Evolutionary conservation across 2,113 vertebrate species (phyloP), one percentile per base, ranked within the genome.

Genomic region (Psilopogon haemacephalus): DNA sequence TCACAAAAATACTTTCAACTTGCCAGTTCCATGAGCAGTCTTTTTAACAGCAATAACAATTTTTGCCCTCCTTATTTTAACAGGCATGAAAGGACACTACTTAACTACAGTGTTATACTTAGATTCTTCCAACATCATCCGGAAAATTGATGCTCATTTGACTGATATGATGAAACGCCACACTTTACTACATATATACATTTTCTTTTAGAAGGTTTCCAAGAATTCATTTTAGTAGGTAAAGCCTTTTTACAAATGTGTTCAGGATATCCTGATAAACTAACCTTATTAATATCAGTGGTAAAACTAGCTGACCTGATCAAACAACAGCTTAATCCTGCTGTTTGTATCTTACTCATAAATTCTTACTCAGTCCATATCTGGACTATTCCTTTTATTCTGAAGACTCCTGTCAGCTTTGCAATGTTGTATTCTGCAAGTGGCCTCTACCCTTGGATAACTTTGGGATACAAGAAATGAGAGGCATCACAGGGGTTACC

Each of bases 281-380:
- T 24, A 75, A 21, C 1, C 15, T 7, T 35, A 40, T 1, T 40
- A 30, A 46, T 35, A 59, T 1, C 15, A 86, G 32, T 0, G 3
- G 33, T 37, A 70, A 65, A 55, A 42, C 59, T 38, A 78, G 13
- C 23, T 27, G n/a, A 68, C 15, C 26, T 33, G 52, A 62, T 14
- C 14, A 56, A 37, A 42, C 1, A 12, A 35, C 28, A 75, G 30
- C 42, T 81, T 90, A 33, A 73, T 42, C 52, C 8, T 83, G 8
- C 62, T 69, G 60, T 50, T 84, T 30, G 16, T 28, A 54, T 54
- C 30, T 85, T 44, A 44, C 42, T 73, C 40, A 70, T 79, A 17
- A 67, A 15, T 59, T 87, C 18, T 80, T 71, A 59, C 16, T 55
- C 27, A 44, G 18, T 28, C 73, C 6, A 7, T 64, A 67, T 67